Evolutionary conservation across 2,113 vertebrate genomes (phyloP), one percentile per base, ranked within the genome.

Genomic region (Aptenodytes patagonicus): DNA sequence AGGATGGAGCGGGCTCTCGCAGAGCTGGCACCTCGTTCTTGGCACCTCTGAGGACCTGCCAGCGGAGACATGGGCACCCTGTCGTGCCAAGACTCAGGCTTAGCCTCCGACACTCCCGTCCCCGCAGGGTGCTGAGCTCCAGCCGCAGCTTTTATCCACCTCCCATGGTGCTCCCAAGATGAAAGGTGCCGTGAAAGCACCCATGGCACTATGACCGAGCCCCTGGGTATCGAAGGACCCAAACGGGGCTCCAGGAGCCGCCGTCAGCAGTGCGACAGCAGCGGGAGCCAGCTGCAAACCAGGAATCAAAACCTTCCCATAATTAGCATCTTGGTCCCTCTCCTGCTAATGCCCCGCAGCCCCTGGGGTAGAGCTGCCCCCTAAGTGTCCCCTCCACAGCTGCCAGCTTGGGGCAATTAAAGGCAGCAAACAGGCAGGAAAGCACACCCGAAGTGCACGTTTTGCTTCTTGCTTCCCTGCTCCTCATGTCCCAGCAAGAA

Each of bases 281-380:
- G 31, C 64, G 81, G 76, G 89, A 44, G 77, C 80, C 60, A 22
- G 76, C 68, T 73, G 84, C 88, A 93, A 91, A 86, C 72, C 71
- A 60, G 69, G 42, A 91, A 95, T 93, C 87, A 89, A 83, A 94
- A 77, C 71, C 89, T 83, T 71, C 28, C 47, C 62, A n/a, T 82
- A 76, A 72, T 86, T 72, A 86, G 90, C 88, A 78, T 77, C 91
- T 87, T 36, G 36, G 70, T 65, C 60, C 54, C 73, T 82, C 79
- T 87, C 83, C 87, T 65, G 79, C 82, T 70, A 73, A 71, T 52
- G 77, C 90, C 57, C 31, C 13, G 4, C 49, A 25, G n/a, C 51
- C 61, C 28, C 73, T 7, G 22, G n/a, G 42, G 26, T 4, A 29
- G n/a, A n/a, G 61, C 52, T n/a, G n/a, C 10, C 21, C 62, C 80